These are phyloP conservation scores for Cantharis nigra DNA, from an alignment of 2,888 invertebrate genomes.

Conservation along the genomic window DNA sequence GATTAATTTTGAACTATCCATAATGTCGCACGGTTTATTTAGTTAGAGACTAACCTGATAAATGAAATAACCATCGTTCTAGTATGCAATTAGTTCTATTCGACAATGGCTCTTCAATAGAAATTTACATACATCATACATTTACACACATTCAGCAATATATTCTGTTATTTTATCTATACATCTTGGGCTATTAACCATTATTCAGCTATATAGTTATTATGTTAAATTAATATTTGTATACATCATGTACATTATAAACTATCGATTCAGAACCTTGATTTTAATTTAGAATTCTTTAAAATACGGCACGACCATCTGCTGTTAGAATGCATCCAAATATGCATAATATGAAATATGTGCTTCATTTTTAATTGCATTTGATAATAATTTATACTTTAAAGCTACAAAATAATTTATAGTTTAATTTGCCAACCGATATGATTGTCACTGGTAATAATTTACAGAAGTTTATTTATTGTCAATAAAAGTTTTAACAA, in stretches of 20 bases:
- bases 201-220: not conserved
- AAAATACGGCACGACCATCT: not conserved
- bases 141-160: conserved; percentile 2
- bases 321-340: not conserved
- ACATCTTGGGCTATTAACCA: conserved; percentile 2
- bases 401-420: not conserved
- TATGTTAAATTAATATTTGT: not conserved
- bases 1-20: conserved; percentile 17
- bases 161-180: not conserved
- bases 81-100: conserved; percentile 23
- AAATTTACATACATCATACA: conserved; percentile 19
- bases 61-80: conserved; percentile 18
- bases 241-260: not conserved
- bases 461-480: not conserved
- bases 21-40: conserved; percentile 21
- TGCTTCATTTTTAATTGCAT: not conserved
- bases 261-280: not conserved
- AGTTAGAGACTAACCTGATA: conserved; percentile 19
- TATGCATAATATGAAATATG: not conserved
- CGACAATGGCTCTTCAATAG: conserved; percentile 18
- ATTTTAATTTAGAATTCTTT: not conserved
- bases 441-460: not conserved
- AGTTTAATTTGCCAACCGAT: not conserved
- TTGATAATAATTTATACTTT: not conserved
- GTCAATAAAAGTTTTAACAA: not conserved